Percentiles rank a stretch among this genome's conserved stretches.
Evolutionary conservation across 2,797 vertebrate species (phyloP).

Genomic region (Telmatherina bonti): DNA sequence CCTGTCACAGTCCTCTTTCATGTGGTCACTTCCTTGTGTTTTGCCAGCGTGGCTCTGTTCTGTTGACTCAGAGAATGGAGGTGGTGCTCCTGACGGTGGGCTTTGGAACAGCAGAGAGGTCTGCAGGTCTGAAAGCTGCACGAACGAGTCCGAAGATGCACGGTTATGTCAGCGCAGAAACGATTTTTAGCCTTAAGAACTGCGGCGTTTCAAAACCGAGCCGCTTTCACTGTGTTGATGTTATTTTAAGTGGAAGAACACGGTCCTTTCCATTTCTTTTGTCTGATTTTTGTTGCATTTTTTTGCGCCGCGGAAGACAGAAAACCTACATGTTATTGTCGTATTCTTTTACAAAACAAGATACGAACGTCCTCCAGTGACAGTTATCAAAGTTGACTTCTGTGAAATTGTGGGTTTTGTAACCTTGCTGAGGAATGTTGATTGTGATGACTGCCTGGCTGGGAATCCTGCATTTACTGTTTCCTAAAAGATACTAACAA

Average conservation of each 20-base stretch:
- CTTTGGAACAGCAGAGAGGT: slow-evolving; percentile 21
- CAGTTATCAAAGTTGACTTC: slow-evolving; percentile 56
- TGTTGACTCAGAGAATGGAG: slow-evolving; percentile 61
- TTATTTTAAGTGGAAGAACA: not conserved
- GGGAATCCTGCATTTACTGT: slow-evolving; percentile 79
- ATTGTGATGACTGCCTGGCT: slow-evolving; percentile 79
- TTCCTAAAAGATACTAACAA: slow-evolving; percentile 82
- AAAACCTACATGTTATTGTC: slow-evolving; percentile 46
- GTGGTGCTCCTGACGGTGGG: slow-evolving; percentile 46
- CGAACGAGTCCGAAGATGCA: slow-evolving; percentile 12
- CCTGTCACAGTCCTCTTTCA: slow-evolving; percentile 85
- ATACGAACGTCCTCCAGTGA: slow-evolving; percentile 51
- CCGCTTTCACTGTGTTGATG: too few species aligned
- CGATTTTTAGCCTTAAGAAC: not conserved
- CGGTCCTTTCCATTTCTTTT: not conserved
- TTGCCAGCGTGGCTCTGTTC: slow-evolving; percentile 65
- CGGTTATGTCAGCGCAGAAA: not conserved
- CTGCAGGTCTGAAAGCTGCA: slow-evolving; percentile 11
- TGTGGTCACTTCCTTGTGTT: slow-evolving; percentile 87
- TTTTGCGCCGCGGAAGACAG: not conserved
- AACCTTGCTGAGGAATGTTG: slow-evolving; percentile 84
- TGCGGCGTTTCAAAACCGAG: not conserved
- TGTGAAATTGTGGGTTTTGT: slow-evolving; percentile 74
- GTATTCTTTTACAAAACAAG: slow-evolving; percentile 47
- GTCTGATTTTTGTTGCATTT: slow-evolving; percentile 10